Evolutionary conservation across 2,113 vertebrate genomes (phyloP), one percentile per base, ranked within the genome.

Genomic region (Albula glossodonta): DNA sequence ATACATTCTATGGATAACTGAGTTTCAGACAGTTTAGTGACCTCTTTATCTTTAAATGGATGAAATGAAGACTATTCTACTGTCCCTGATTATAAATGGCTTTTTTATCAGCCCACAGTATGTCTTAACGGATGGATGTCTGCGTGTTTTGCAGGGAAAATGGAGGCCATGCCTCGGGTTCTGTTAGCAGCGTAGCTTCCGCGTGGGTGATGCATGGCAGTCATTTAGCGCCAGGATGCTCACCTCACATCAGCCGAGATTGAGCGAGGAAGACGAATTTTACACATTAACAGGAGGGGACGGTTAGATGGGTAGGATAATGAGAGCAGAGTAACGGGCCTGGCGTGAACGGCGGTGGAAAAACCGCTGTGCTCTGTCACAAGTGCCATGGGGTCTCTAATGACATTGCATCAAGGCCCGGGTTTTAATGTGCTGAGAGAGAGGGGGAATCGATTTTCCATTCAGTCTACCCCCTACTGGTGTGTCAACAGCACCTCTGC

Each of bases 391-490:
- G n/a, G n/a, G n/a, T 74, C 22, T 74, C 70, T 31, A 66, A 66
- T 74, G n/a, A 10, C 70, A 74, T 8, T 74, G 70, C 22, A 31
- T 9, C 70, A 74, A n/a, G 70, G n/a, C n/a, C 8, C 31, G 10
- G 22, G n/a, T 74, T 74, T 74, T n/a, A 63, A 31, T 74, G 70
- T 8, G 70, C 2, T 74, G 7, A 74, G 60, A 31, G 7, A 31
- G 25, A 31, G 1, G n/a, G 66, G 25, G 70, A 31, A 74, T 74
- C 31, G 70, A 31, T 74, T 74, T 74, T 74, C 70, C 70, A 31
- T n/a, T 74, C 8, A n/a, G 70, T 74, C n/a, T 74, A 74, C n/a
- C 70, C 70, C 70, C 70, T 74, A 31, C 70, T 74, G 70, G 70
- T n/a, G 7, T 31, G n/a, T 74, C 70, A 31, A 74, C 70, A 74